Conservation (phyloP, 2,888 invertebrate genomes). For the Cremastinae sp. region DNA sequence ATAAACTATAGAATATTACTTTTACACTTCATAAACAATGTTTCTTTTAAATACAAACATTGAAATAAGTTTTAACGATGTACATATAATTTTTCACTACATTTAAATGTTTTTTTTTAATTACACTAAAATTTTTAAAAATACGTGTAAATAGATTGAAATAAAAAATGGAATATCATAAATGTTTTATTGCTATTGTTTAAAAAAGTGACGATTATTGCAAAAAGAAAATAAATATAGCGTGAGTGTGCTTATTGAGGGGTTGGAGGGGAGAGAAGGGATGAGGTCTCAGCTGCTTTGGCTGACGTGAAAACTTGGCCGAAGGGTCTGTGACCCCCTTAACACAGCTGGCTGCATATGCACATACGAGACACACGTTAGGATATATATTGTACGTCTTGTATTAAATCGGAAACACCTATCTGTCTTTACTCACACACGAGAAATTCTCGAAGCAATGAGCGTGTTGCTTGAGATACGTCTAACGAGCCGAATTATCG, state of each 20-base stretch:
- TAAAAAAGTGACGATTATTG: not conserved
- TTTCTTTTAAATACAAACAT: too few species aligned
- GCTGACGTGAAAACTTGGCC: slow-evolving; percentile 66
- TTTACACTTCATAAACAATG: too few species aligned
- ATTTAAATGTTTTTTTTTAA: too few species aligned
- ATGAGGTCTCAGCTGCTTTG: slow-evolving; percentile 56
- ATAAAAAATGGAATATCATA: too few species aligned
- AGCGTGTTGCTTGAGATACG: slow-evolving; percentile 40
- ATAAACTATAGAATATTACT: too few species aligned
- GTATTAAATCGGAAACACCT: slow-evolving; percentile 42
- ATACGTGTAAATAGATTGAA: too few species aligned
- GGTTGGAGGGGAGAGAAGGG: slow-evolving; percentile 23
- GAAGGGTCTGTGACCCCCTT: slow-evolving; percentile 72
- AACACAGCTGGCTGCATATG: slow-evolving; percentile 68
- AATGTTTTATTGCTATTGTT: too few species aligned
- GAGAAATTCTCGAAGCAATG: slow-evolving; percentile 38
- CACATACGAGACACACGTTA: slow-evolving; percentile 26
- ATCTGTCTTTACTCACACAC: slow-evolving; percentile 4
- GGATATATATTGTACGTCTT: slow-evolving; percentile 33
- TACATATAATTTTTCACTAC: too few species aligned
- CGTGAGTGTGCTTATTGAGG: slow-evolving; percentile 39
- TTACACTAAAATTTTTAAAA: too few species aligned
- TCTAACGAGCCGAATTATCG: slow-evolving; percentile 29
- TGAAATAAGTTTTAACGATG: too few species aligned
- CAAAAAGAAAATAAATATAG: slow-evolving; percentile 32